Conservation (phyloP, 2,797 vertebrate genomes). For the Setipinna tenuifilis region DNA sequence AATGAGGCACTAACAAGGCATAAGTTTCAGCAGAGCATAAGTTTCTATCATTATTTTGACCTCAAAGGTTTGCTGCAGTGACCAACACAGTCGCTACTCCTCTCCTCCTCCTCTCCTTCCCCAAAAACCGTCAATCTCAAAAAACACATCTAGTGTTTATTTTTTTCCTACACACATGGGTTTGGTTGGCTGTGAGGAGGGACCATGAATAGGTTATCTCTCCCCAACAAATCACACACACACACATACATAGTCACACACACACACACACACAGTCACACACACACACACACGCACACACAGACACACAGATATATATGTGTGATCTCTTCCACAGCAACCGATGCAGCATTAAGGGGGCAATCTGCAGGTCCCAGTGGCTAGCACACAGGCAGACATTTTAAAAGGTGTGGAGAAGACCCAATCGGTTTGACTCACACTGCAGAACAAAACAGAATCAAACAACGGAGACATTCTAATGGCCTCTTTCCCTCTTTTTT, state of each 20-base stretch:
- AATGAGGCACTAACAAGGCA: no score
- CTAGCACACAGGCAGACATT: background rate
- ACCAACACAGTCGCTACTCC: no score
- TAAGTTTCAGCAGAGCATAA: no score
- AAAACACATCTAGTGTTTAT: background rate
- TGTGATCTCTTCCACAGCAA: background rate
- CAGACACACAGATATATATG: background rate
- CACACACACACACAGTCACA: background rate
- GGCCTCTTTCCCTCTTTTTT: background rate
- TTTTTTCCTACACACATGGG: background rate
- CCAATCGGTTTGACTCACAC: constrained; percentile 5
- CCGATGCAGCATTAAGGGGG: background rate
- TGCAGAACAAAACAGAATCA: background rate
- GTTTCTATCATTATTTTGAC: no score
- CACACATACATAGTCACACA: background rate
- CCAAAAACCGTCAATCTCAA: no score
- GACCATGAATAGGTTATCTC: background rate
- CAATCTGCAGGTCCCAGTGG: background rate
- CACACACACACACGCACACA: background rate
- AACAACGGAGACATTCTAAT: constrained; percentile 1
- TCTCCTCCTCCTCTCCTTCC: no score
- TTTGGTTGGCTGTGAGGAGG: background rate
- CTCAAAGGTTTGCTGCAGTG: no score
- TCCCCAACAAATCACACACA: background rate
- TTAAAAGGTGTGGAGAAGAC: background rate